Base-by-base conservation (phyloP, 2,797 vertebrate species). In the Gallirallus australis region DNA sequence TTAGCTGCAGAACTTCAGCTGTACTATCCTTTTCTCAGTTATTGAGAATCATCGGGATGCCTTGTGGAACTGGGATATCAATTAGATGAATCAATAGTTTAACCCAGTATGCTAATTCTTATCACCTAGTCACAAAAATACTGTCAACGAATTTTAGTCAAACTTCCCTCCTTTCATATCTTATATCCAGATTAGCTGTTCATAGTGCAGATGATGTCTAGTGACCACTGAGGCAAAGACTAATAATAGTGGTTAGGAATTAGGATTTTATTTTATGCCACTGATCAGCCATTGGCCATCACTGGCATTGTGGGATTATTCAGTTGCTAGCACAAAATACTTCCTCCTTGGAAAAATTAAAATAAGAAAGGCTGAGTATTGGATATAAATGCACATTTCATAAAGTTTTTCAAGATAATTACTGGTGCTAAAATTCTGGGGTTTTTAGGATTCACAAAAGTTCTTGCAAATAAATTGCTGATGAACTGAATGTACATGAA, bases 401-500 rank as follows among this genome's bases (percentile, higher is more conserved):
- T 56, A 19, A 56, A 80, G 33, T 77, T 94, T 92, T 90, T 78
- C 37, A 59, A 76, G 37, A 73, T 82, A 91, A 95, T 91, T 87
- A n/a, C 61, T 85, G 47, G 40, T 50, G 33, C 57, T 89, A 65
- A 73, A 84, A 85, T 93, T 73, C 31, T 53, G 25, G 3, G 4
- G 0, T 33, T 66, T 94, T 94, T 85, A 76, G 60, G 91, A 90
- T 66, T 90, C 27, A 9, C 39, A 47, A 35, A 90, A 79, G 28
- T 77, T 90, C 86, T 85, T 77, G 81, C 94, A 95, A 90, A 92
- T 75, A 97, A 90, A 89, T 84, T 93, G 78, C 94, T 94, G 89
- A 92, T 73, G 79, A 93, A 66, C 70, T 71, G 75, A 93, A 95
- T 83, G 91, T 86, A 86, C 91, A 37, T 82, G 81, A 92, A 94